These are phyloP conservation scores for Mesorhabditis sp. DNA, from an alignment of 2,888 invertebrate species.

Conservation along the genomic window DNA sequence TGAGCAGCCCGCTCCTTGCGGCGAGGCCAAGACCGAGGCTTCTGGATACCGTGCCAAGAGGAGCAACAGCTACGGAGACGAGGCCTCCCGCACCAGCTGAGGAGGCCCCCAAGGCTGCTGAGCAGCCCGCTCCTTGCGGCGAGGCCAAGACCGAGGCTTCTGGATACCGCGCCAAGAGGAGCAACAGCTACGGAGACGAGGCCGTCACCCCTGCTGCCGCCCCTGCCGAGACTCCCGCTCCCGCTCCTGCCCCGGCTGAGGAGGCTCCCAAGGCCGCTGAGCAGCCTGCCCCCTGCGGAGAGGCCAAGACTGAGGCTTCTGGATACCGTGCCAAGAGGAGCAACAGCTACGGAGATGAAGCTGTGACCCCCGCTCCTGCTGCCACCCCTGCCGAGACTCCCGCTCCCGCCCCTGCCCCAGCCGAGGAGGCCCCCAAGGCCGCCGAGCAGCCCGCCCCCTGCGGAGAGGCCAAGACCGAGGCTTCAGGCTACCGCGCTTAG, in stretches of 20 bases:
- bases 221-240: constrained; percentile 19
- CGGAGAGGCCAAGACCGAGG: constrained; percentile 5
- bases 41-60: constrained; percentile 31
- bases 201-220: constrained; percentile 27
- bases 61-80: constrained; percentile 34
- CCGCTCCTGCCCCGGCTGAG: constrained; percentile 20
- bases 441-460: constrained; percentile 7
- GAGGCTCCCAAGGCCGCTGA: constrained; percentile 16
- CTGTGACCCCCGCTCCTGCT: constrained; percentile 19
- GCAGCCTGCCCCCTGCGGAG: constrained; percentile 16
- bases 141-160: constrained; percentile 7
- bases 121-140: neutral
- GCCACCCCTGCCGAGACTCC: constrained; percentile 18
- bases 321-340: too few relatives aligned
- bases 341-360: neutral
- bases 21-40: neutral
- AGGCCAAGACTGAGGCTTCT: neutral
- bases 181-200: constrained; percentile 35
- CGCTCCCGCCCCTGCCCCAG: constrained; percentile 22
- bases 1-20: constrained; percentile 4
- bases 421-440: constrained; percentile 5
- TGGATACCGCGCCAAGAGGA: constrained; percentile 30
- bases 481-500: constrained; percentile 26
- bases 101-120: neutral
- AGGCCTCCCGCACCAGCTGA: constrained; percentile 21